Evolutionary conservation across 35 echinoderm and acorn worm genomes (phyloP).

Genomic region (Apostichopus californicus): DNA sequence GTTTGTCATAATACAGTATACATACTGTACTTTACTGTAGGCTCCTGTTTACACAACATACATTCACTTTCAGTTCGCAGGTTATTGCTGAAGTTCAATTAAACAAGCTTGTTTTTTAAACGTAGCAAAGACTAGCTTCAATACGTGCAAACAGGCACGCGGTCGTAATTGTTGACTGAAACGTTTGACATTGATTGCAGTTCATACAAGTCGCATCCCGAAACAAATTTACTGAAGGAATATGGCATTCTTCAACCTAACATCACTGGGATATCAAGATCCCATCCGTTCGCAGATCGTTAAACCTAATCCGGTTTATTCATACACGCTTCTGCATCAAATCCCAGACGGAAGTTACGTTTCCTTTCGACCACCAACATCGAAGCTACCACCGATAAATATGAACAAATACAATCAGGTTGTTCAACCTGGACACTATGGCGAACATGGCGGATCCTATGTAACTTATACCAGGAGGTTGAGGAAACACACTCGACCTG

Average conservation of each 20-base stretch:
- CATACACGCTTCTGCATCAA: constrained; percentile 68
- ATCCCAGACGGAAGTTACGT: constrained; percentile 87
- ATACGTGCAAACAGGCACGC: no score
- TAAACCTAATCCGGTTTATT: constrained; percentile 72
- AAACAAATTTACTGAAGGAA: neutral
- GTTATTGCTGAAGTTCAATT: no score
- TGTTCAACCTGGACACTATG: constrained; percentile 65
- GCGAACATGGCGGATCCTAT: constrained; percentile 81
- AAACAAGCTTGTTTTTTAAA: no score
- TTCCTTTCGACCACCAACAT: constrained; percentile 80
- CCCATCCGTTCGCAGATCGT: constrained; percentile 79
- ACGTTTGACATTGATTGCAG: no score
- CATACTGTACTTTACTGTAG: no score
- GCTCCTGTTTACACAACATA: no score
- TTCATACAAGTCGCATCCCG: no score
- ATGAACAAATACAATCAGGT: constrained; percentile 94
- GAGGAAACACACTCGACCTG: constrained; percentile 83
- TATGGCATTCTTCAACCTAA: constrained; percentile 93
- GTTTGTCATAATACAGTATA: no score
- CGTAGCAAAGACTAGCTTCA: no score
- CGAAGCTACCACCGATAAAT: constrained; percentile 87
- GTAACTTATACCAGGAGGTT: constrained; percentile 88
- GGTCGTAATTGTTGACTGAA: no score
- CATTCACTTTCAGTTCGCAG: no score
- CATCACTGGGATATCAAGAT: constrained; percentile 82